Conservation (phyloP, 2,888 invertebrate species). For the Rhamnusium bicolor region DNA sequence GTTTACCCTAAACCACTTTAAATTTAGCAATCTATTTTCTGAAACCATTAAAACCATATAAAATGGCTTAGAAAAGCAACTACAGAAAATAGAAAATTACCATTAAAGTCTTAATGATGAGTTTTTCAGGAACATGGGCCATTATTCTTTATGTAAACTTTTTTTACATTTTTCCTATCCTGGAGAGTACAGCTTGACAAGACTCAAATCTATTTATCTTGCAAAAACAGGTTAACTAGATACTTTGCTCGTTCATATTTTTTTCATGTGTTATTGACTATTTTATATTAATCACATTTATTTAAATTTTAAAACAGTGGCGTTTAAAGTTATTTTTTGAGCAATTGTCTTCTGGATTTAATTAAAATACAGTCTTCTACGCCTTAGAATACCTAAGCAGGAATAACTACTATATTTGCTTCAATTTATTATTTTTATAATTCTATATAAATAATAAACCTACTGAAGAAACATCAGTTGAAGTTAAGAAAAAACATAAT, state of each 20-base stretch:
- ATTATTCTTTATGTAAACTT: neutral
- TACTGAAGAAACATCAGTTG: no score
- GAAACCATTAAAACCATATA: neutral
- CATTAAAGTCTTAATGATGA: neutral
- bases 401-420: no score
- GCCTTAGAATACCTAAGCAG: no score
- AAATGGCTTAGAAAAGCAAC: neutral
- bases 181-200: neutral
- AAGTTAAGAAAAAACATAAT: no score
- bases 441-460: no score
- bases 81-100: neutral
- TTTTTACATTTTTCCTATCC: neutral
- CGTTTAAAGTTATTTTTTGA: no score
- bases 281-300: neutral
- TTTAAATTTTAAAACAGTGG: no score
- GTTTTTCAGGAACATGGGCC: neutral
- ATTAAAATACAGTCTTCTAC: no score
- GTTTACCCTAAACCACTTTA: neutral
- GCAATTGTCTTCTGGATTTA: no score
- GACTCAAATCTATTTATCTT: neutral
- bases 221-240: neutral
- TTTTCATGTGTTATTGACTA: neutral
- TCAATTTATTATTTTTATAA: no score
- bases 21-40: neutral
- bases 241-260: neutral